Evolutionary conservation across 2,113 vertebrate genomes (phyloP).

Genomic region (Cisticola juncidis): DNA sequence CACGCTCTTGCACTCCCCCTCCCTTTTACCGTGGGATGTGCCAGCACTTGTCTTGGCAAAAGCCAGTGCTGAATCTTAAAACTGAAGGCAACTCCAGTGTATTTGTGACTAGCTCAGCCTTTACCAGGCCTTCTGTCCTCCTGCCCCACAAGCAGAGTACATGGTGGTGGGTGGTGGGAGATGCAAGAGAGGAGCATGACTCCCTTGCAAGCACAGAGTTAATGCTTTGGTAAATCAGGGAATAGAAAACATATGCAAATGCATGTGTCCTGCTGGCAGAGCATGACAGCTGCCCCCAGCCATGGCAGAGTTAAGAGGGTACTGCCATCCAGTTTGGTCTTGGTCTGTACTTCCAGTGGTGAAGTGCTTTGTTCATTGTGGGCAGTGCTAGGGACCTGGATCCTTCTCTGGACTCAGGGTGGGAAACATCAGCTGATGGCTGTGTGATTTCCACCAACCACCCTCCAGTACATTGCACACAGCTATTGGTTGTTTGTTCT

Average conservation of each 20-base stretch:
- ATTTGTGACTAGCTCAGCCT: not conserved
- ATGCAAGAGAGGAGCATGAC: not conserved
- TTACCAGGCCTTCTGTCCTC: not conserved
- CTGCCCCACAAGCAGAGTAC: rapidly evolving
- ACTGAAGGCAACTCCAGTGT: not conserved
- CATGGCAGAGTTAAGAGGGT: not conserved
- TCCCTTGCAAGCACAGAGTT: not conserved
- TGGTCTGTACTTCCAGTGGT: not conserved
- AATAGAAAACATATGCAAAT: not conserved
- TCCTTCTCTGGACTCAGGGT: not conserved
- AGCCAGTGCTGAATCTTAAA: not conserved
- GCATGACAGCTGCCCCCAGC: not conserved
- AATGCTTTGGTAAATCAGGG: not conserved
- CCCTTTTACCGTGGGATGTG: not conserved
- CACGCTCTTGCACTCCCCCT: not conserved
- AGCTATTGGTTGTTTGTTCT: not conserved
- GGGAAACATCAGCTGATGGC: not conserved
- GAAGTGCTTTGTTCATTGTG: not conserved
- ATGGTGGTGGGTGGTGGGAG: not conserved
- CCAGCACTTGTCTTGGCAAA: slow-evolving; percentile 59
- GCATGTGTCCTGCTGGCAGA: not conserved
- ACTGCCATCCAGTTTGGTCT: not conserved
- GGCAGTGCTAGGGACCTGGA: not conserved
- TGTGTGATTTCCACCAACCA: not conserved
- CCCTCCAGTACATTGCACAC: not conserved